These are phyloP conservation scores for Caenorhabditis sp. DNA, from an alignment of 2,888 invertebrate species.

Conservation along the genomic window DNA sequence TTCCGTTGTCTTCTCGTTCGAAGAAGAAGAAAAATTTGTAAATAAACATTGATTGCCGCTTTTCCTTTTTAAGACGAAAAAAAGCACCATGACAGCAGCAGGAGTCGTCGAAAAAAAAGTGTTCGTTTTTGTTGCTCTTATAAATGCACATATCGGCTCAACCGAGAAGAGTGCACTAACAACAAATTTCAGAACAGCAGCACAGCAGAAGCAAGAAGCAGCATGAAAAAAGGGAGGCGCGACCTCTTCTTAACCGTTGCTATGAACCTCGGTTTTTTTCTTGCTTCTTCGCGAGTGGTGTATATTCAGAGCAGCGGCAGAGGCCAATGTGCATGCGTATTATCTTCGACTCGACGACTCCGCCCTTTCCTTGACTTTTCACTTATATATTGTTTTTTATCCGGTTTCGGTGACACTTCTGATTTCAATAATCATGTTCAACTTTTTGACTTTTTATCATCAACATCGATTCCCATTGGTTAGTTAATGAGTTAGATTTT, in stretches of 20 bases:
- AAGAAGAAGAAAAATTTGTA: background rate
- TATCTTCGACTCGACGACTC: background rate
- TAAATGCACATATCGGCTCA: background rate
- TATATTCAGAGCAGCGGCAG: background rate
- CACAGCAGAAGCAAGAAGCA: background rate
- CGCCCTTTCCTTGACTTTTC: background rate
- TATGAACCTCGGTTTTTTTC: constrained; percentile 2
- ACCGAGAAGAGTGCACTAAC: background rate
- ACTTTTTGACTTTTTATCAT: background rate
- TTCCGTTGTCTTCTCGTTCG: background rate
- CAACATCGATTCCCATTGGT: background rate
- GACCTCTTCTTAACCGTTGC: constrained; percentile 1
- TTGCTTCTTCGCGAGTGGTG: background rate
- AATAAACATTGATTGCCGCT: background rate
- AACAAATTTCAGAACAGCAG: background rate
- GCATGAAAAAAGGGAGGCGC: background rate
- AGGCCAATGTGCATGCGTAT: background rate
- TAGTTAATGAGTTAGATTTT: background rate
- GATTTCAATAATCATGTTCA: background rate
- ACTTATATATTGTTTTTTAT: background rate
- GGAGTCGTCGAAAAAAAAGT: background rate
- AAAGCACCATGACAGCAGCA: background rate
- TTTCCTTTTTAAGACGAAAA: background rate
- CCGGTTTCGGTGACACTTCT: background rate
- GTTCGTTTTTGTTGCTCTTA: background rate